These are phyloP conservation scores for Amphimallon solstitiale DNA, from an alignment of 2,888 invertebrate genomes.

Conservation along the genomic window DNA sequence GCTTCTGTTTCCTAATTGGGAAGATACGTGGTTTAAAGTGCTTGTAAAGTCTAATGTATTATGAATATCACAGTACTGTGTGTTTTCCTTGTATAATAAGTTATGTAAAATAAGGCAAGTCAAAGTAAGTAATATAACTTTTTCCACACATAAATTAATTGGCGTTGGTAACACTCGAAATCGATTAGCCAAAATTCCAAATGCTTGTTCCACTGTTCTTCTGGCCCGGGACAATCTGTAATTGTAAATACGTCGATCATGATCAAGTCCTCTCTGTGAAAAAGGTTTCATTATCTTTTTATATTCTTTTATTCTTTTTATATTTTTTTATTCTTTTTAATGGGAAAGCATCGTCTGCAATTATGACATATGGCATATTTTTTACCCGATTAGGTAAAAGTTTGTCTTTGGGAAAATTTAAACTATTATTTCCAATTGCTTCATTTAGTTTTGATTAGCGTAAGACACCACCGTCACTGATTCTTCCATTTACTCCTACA, in stretches of 20 bases:
- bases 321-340: slow-evolving; percentile 38
- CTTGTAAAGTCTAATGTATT: too few relatives aligned
- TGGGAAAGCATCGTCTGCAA: slow-evolving; percentile 52
- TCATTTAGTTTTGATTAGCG: slow-evolving; percentile 42
- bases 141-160: slow-evolving; percentile 36
- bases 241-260: slow-evolving; percentile 51
- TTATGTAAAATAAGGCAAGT: slow-evolving; percentile 41
- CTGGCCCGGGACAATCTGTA: slow-evolving; percentile 47
- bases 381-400: slow-evolving; percentile 41
- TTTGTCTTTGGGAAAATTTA: slow-evolving; percentile 40
- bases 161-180: slow-evolving; percentile 41
- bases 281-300: slow-evolving; percentile 52
- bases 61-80: too few relatives aligned
- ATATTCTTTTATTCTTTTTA: too few relatives aligned
- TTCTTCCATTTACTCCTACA: slow-evolving; percentile 42
- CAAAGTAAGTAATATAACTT: slow-evolving; percentile 35
- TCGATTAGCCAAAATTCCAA: slow-evolving; percentile 40
- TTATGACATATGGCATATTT: slow-evolving; percentile 29
- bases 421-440: slow-evolving; percentile 41
- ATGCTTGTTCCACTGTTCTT: slow-evolving; percentile 41
- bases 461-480: slow-evolving; percentile 49
- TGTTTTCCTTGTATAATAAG: slow-evolving; percentile 30
- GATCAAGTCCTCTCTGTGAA: slow-evolving; percentile 45
- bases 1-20: too few relatives aligned
- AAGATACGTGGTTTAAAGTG: too few relatives aligned